Conservation (phyloP, 2,797 vertebrate species). For the Lepilemur septentrionalis region DNA sequence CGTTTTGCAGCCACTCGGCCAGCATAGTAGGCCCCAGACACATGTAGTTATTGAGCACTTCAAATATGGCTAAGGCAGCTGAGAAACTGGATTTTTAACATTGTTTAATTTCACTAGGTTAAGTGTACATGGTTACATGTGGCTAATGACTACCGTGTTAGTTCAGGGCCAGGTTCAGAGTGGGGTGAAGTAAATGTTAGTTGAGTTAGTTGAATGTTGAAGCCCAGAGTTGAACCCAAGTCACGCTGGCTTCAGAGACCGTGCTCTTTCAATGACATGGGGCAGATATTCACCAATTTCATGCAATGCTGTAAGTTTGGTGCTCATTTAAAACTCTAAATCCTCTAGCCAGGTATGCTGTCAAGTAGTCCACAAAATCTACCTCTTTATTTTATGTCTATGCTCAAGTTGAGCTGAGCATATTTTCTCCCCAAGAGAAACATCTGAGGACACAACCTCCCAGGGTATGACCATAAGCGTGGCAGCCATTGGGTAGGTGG, state of each 20-base stretch:
- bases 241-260: neutral
- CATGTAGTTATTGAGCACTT: neutral
- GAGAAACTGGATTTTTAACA: neutral
- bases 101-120: neutral
- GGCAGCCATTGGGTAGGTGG: neutral
- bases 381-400: neutral
- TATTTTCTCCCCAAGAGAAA: neutral
- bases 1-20: fast-evolving
- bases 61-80: neutral
- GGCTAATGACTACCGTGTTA: too few relatives aligned
- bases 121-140: neutral
- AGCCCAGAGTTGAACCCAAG: neutral
- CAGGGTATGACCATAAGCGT: neutral
- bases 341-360: neutral
- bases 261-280: neutral
- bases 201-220: neutral
- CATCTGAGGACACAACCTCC: neutral
- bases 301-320: too few relatives aligned
- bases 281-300: neutral
- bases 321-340: neutral
- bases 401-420: neutral
- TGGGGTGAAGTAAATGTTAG: too few relatives aligned
- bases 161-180: too few relatives aligned
- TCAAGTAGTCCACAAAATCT: neutral
- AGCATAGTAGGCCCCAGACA: too few relatives aligned